Base-by-base conservation (phyloP, 2,888 invertebrate genomes). In the Tipula confusa region DNA sequence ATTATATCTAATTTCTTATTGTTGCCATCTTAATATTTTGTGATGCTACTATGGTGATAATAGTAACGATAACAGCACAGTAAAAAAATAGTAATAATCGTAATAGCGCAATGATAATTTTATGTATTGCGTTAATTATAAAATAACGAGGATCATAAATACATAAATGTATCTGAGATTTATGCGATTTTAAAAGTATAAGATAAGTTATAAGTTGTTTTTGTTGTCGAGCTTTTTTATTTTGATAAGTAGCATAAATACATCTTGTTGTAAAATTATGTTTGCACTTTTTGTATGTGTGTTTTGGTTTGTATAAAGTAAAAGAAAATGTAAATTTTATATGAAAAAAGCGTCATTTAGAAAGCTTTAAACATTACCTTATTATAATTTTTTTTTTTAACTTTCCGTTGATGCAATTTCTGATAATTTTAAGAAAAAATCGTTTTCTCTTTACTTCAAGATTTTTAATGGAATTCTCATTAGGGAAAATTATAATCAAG, bases 151-250 rank as follows among this genome's bases (percentile, higher is more conserved):
- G 24, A 64, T 24, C 24, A 64, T 7, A 24, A 1, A 64, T 18
- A 64, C 18, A 64, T 24, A 64, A 2, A 64, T 38, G 24, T 11
- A 64, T 64, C 64, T 64, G 24, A 64, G 64, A 64, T 64, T 64
- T 64, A 64, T 64, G 64, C 64, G 64, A 64, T 64, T 18, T 64
- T 64, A 64, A 64, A 64, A 64, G 64, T 64, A n/a, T n/a, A 64
- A 64, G 64, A 64, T 64, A 64, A 64, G 64, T 64, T n/a, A n/a
- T n/a, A n/a, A n/a, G n/a, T n/a, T n/a, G n/a, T n/a, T 9, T 31
- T 31, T 24, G 64, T 24, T 64, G 24, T 64, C 24, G 64, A 18
- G 24, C 64, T 18, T 64, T 64, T 48, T 48, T 48, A 64, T 64
- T 64, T 64, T 64, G 64, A 64, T 64, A 64, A 64, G 64, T 24